These are phyloP conservation scores for Pseudomyrmex dendroicus DNA, from an alignment of 1,140 invertebrate species.

Conservation along the genomic window DNA sequence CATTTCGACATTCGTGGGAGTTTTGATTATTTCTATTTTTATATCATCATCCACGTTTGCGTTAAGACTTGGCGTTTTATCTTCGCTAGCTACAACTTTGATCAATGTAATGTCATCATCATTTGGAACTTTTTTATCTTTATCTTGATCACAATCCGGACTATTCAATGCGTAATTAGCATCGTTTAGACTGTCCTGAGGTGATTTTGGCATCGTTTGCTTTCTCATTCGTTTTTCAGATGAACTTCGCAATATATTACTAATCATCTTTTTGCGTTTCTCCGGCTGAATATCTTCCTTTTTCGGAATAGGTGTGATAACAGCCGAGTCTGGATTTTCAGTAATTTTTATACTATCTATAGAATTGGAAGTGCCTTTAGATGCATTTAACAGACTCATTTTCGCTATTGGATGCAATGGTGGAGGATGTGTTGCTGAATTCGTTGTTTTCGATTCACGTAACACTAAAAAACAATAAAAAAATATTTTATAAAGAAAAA, in stretches of 20 bases:
- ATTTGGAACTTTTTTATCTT: slow-evolving; percentile 80
- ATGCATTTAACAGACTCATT: slow-evolving; percentile 79
- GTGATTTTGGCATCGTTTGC: slow-evolving; percentile 79
- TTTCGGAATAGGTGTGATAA: slow-evolving; percentile 83
- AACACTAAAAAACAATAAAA: slow-evolving; percentile 76
- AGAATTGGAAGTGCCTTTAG: slow-evolving; percentile 76
- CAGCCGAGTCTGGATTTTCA: slow-evolving; percentile 83
- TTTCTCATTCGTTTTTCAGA: slow-evolving; percentile 81
- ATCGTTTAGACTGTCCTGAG: slow-evolving; percentile 77
- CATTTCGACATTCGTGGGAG: slow-evolving; percentile 70
- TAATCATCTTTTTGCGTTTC: slow-evolving; percentile 82
- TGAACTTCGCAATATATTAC: slow-evolving; percentile 80
- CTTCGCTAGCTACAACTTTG: slow-evolving; percentile 82
- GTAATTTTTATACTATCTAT: slow-evolving; percentile 83
- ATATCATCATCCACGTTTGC: slow-evolving; percentile 80
- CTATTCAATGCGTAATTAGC: slow-evolving; percentile 79
- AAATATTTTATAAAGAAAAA: not conserved
- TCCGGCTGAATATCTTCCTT: slow-evolving; percentile 79
- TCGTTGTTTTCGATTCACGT: slow-evolving; percentile 82
- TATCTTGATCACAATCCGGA: slow-evolving; percentile 81
- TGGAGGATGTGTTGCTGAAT: slow-evolving; percentile 80
- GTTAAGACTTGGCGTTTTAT: slow-evolving; percentile 76
- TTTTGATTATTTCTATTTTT: slow-evolving; percentile 83
- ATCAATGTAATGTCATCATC: slow-evolving; percentile 84
- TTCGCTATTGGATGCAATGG: slow-evolving; percentile 84